A percentile compares a stretch with the other conserved stretches of the same genome.
phyloP scores from a whole-genome alignment of 2,113 vertebrate genomes.

The Mormyrus lacerda region DNA sequence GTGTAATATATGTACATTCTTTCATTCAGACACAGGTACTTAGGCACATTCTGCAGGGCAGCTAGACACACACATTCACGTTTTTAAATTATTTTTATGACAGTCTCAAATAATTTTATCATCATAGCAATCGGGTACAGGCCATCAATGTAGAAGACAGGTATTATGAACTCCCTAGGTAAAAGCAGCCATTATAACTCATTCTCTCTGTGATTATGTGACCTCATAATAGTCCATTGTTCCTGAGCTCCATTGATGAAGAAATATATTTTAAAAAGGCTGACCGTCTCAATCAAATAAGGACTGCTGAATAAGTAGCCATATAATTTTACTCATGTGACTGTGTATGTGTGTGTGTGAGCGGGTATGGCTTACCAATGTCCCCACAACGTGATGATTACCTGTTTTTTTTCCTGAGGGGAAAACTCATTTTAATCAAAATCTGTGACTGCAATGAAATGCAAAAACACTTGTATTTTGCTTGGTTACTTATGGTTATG shows the following conservation, averaged over 20 bases:
- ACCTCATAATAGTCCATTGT: not conserved
- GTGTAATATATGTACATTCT: not conserved
- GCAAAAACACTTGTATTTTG: not conserved
- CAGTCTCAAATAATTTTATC: conserved; percentile 1
- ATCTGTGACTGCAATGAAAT: not conserved
- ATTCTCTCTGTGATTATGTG: not conserved
- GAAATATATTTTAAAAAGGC: conserved; percentile 4
- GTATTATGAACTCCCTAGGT: conserved; percentile 12
- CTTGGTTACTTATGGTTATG: not conserved
- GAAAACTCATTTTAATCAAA: not conserved
- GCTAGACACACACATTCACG: not conserved
- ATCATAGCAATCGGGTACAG: not conserved
- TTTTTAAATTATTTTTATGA: not conserved
- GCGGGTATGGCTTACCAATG: not conserved
- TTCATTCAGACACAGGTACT: not conserved
- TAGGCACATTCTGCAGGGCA: not conserved
- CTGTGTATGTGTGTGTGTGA: not conserved
- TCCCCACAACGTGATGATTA: not conserved
- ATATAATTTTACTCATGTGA: not conserved
- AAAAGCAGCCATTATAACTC: conserved; percentile 11
- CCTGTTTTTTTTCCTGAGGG: not conserved
- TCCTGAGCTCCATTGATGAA: not conserved
- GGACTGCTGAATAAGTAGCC: not conserved
- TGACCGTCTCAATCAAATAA: not conserved
- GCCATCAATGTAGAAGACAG: conserved; percentile 12